phyloP scores from a whole-genome alignment of 2,113 vertebrate species.

The Gnathonemus echidnorhynchus region DNA sequence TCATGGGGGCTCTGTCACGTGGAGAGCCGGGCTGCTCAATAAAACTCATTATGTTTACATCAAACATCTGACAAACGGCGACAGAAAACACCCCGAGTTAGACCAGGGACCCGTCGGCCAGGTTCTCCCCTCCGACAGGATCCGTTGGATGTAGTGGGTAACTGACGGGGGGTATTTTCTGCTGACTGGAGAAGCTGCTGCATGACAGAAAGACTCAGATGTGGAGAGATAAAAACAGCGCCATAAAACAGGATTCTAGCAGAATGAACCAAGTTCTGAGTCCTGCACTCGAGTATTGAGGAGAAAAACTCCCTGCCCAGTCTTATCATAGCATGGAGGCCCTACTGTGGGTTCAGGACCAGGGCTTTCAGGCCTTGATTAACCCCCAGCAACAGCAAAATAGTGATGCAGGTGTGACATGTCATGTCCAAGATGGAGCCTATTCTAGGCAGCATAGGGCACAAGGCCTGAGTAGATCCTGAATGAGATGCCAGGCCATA shows the following conservation, averaged over 20 bases:
- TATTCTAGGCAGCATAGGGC: background rate
- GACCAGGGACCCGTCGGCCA: background rate
- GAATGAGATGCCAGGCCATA: background rate
- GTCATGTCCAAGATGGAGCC: background rate
- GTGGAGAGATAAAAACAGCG: background rate
- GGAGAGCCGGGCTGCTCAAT: background rate
- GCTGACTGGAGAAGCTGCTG: background rate
- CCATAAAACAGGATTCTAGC: background rate
- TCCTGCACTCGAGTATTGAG: background rate
- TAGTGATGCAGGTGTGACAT: background rate
- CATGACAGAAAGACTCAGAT: background rate
- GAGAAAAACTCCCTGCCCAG: background rate
- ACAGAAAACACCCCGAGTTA: background rate
- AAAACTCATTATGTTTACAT: background rate
- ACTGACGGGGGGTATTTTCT: background rate
- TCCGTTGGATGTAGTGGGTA: background rate
- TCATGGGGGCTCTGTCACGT: constrained; percentile 4
- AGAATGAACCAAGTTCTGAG: background rate
- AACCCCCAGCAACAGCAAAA: background rate
- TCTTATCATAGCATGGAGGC: background rate
- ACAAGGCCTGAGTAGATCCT: background rate
- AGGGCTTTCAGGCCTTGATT: background rate
- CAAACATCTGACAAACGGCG: background rate
- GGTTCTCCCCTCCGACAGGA: background rate
- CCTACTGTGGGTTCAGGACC: background rate